Evolutionary conservation across 2,113 vertebrate genomes (phyloP).

Genomic region (Halichoerus grypus): DNA sequence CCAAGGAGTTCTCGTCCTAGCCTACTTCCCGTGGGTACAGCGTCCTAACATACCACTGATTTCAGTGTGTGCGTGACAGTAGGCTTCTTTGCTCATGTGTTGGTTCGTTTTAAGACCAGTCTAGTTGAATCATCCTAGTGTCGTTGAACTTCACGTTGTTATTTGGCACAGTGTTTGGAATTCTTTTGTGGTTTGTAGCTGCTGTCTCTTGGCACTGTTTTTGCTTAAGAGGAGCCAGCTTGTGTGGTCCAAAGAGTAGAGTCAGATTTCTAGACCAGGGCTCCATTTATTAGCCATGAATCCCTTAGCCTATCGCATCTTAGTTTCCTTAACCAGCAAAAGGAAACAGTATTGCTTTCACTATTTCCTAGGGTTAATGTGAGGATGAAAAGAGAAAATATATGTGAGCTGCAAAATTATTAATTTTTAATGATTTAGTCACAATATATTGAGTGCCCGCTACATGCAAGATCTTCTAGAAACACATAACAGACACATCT

Average conservation of each 20-base stretch:
- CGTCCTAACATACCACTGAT: too few relatives aligned
- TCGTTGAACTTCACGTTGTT: neutral
- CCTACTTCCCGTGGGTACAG: fast-evolving
- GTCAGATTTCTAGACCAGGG: neutral
- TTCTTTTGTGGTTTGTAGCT: neutral
- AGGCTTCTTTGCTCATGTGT: neutral
- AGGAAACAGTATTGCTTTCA: neutral
- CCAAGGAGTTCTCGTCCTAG: too few relatives aligned
- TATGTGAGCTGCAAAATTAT: neutral
- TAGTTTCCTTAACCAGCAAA: neutral
- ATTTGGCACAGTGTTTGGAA: neutral
- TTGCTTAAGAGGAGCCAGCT: neutral
- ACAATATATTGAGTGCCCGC: neutral
- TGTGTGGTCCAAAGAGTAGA: neutral
- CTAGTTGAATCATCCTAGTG: neutral
- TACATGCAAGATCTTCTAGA: neutral
- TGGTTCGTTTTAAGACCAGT: neutral
- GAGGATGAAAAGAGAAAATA: neutral
- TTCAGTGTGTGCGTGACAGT: fast-evolving
- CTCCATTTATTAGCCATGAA: neutral
- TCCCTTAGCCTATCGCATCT: neutral
- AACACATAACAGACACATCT: neutral
- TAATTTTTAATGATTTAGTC: neutral
- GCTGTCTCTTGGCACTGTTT: neutral
- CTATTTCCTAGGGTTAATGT: neutral